phyloP scores from a whole-genome alignment of 2,888 invertebrate genomes.

The Cremastobaeus sp. region DNA sequence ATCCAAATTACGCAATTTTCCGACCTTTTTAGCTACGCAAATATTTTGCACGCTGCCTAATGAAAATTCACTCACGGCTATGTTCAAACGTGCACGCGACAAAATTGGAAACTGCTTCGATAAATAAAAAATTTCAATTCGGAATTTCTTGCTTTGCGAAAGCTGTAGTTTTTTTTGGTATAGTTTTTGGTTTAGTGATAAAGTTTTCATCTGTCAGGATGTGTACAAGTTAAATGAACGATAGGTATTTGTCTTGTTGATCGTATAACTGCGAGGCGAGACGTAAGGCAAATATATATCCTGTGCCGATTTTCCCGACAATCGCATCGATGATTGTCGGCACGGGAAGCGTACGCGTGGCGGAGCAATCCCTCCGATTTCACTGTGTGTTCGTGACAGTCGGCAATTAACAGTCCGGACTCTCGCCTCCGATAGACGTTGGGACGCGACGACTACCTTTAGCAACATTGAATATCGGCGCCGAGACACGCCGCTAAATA shows the following conservation, averaged over 20 bases:
- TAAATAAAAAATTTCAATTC: neutral
- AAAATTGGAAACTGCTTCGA: neutral
- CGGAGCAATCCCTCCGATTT: slow-evolving; percentile 64
- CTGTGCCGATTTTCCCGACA: slow-evolving; percentile 59
- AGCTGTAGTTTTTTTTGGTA: too few species aligned
- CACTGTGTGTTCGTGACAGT: slow-evolving; percentile 76
- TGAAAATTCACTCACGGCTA: too few species aligned
- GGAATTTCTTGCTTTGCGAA: too few species aligned
- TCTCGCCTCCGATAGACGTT: slow-evolving; percentile 69
- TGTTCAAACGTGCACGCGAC: too few species aligned
- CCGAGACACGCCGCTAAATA: slow-evolving; percentile 73
- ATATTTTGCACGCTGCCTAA: slow-evolving; percentile 17
- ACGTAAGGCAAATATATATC: slow-evolving; percentile 57
- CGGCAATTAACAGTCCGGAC: slow-evolving; percentile 77
- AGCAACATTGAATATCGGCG: slow-evolving; percentile 52
- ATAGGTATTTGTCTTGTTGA: slow-evolving; percentile 47
- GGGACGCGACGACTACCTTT: slow-evolving; percentile 52
- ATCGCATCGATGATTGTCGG: slow-evolving; percentile 63
- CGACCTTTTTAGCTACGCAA: slow-evolving; percentile 47
- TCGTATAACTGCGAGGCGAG: slow-evolving; percentile 43
- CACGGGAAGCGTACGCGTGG: slow-evolving; percentile 69
- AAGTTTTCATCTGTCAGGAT: slow-evolving; percentile 39
- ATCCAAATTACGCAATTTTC: slow-evolving; percentile 68
- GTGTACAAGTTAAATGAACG: slow-evolving; percentile 43
- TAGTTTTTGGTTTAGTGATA: too few species aligned